phyloP scores from a whole-genome alignment of 2,797 vertebrate genomes.

The Leuciscus waleckii region DNA sequence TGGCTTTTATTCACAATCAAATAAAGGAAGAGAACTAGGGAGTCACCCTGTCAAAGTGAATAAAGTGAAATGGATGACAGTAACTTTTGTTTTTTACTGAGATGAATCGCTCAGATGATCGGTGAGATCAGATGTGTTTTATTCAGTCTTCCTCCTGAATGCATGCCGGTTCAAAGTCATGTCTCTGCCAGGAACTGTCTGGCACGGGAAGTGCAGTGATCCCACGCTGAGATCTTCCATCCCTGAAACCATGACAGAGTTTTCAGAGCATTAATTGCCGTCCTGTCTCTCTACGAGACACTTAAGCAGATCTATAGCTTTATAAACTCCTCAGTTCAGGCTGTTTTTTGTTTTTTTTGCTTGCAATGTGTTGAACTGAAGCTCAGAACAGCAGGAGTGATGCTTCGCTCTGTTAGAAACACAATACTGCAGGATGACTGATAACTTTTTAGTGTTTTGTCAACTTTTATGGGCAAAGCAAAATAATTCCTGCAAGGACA shows the following conservation, averaged over 20 bases:
- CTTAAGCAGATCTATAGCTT: constrained; percentile 21
- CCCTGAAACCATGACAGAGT: background rate
- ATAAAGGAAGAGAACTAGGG: constrained; percentile 22
- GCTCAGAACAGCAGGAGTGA: background rate
- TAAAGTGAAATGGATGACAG: constrained; percentile 14
- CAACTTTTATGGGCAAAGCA: background rate
- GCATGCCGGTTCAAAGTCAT: background rate
- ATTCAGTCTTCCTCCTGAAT: constrained; percentile 11
- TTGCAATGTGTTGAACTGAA: background rate
- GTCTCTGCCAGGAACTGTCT: constrained; percentile 21
- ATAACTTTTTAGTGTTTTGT: background rate
- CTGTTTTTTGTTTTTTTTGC: background rate
- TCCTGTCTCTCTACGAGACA: constrained; percentile 1
- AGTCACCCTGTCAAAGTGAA: constrained; percentile 18
- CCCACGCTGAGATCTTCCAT: constrained; percentile 29
- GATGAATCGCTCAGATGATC: constrained; percentile 13
- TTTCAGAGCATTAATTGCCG: background rate
- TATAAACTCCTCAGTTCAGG: background rate
- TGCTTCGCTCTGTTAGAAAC: background rate
- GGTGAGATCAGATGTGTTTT: background rate
- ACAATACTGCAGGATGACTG: background rate
- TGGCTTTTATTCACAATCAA: constrained; percentile 18
- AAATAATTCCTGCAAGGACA: background rate
- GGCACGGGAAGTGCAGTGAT: background rate
- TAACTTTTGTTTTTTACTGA: background rate